A percentile compares a stretch with the other conserved stretches of the same genome.
Evolutionary conservation across 2,113 vertebrate genomes (phyloP).

Genomic region (Nibea coibor): DNA sequence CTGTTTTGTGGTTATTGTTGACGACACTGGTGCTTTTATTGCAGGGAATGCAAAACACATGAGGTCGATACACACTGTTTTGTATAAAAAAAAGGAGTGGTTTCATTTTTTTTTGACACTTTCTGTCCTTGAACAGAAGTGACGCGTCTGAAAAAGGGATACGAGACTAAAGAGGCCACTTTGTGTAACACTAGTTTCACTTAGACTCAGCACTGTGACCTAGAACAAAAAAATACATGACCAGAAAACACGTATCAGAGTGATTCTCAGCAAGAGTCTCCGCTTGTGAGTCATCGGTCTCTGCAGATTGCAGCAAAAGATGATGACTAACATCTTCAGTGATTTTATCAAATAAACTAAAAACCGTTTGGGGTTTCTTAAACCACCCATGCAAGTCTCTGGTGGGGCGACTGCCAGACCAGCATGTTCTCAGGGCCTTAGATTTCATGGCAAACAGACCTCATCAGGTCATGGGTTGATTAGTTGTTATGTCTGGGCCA

Average conservation of each 20-base stretch:
- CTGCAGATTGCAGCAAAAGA: not conserved
- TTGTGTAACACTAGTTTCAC: not conserved
- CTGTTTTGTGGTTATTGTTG: constrained; percentile 9
- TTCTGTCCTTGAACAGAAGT: not conserved
- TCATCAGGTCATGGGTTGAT: too few relatives aligned
- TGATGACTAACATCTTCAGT: not conserved
- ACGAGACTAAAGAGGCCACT: not conserved
- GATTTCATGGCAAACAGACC: too few relatives aligned
- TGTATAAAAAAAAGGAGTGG: not conserved
- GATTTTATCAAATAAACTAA: not conserved
- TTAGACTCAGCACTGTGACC: not conserved
- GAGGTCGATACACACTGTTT: not conserved
- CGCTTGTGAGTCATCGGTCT: not conserved
- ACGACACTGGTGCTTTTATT: not conserved
- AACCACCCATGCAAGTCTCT: not conserved
- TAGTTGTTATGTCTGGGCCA: too few relatives aligned
- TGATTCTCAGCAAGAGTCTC: not conserved
- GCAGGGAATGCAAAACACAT: constrained; percentile 15
- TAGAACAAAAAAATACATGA: not conserved
- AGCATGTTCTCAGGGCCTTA: too few relatives aligned
- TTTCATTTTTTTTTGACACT: not conserved
- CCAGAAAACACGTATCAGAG: not conserved
- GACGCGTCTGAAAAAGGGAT: constrained; percentile 17
- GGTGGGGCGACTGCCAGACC: not conserved
- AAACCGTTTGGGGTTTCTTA: not conserved